These are phyloP conservation scores for Callospermophilus lateralis DNA, from an alignment of 2,113 vertebrate species.

Conservation along the genomic window DNA sequence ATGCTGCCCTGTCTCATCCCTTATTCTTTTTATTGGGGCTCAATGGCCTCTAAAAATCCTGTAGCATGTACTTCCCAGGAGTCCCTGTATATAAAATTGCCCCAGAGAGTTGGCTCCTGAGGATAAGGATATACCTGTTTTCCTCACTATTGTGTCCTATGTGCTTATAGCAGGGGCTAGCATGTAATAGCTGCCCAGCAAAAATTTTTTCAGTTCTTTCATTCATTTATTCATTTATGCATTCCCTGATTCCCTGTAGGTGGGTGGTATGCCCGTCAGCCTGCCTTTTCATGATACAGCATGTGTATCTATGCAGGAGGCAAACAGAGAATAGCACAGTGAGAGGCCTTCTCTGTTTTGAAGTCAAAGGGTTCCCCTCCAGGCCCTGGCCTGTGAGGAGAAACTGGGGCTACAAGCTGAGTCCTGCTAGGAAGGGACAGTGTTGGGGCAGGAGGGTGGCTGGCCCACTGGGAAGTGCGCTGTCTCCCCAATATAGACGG, in stretches of 20 bases:
- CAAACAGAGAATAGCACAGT: accelerated
- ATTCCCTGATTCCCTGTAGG: not conserved
- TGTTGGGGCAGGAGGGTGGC: not conserved
- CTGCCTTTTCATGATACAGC: not conserved
- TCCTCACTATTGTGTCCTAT: not conserved
- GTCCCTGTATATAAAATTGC: not conserved
- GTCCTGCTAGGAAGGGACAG: not conserved
- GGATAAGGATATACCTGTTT: not conserved
- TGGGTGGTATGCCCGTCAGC: not conserved
- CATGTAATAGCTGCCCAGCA: not conserved
- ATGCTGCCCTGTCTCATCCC: not conserved
- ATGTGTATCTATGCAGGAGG: not conserved
- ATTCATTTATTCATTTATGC: not conserved
- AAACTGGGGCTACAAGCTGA: not conserved
- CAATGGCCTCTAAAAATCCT: not conserved
- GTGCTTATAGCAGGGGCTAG: not conserved
- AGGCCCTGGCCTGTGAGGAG: not conserved
- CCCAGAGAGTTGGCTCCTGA: not conserved
- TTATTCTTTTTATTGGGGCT: not conserved
- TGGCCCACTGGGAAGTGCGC: not conserved
- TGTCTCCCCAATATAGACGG: not conserved
- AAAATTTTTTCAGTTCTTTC: not conserved
- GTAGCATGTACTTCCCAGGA: no score
- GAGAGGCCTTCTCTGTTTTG: not conserved
- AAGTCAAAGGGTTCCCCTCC: not conserved